Evolutionary conservation across 2,797 vertebrate species (phyloP).

Genomic region (Ambastaia sidthimunki): DNA sequence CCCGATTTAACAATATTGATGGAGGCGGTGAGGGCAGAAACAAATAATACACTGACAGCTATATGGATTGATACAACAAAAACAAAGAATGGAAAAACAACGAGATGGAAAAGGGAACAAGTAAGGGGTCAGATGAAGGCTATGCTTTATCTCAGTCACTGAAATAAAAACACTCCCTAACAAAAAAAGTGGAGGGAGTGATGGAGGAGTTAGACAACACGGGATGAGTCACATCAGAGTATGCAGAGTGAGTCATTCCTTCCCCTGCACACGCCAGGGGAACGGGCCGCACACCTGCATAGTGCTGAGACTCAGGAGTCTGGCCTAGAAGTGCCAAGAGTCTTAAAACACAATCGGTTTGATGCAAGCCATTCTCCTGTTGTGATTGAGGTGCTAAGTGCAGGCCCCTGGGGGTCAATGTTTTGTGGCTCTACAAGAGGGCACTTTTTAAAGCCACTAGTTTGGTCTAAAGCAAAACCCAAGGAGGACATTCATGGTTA

Average conservation of each 20-base stretch:
- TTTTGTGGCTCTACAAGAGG: constrained; percentile 46
- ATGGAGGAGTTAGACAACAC: constrained; percentile 61
- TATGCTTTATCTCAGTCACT: constrained; percentile 54
- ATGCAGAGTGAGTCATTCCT: constrained; percentile 78
- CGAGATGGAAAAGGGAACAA: constrained; percentile 20
- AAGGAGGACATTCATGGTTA: background rate
- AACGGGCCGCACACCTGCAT: constrained; percentile 77
- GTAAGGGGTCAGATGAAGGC: constrained; percentile 50
- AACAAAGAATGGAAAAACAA: constrained; percentile 21
- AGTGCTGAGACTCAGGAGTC: constrained; percentile 59
- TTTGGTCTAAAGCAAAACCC: background rate
- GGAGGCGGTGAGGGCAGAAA: constrained; percentile 47
- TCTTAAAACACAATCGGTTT: constrained; percentile 41
- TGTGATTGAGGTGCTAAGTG: constrained; percentile 33
- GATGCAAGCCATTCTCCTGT: constrained; percentile 37
- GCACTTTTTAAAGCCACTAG: constrained; percentile 23
- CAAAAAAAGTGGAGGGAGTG: constrained; percentile 58
- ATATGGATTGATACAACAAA: constrained; percentile 37
- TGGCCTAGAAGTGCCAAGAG: constrained; percentile 59
- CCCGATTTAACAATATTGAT: background rate
- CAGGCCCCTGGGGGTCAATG: constrained; percentile 15
- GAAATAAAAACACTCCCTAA: constrained; percentile 52
- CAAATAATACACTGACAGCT: constrained; percentile 57
- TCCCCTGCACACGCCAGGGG: constrained; percentile 72
- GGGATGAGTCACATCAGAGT: constrained; percentile 74